These are phyloP conservation scores for Protaetia brevitarsis DNA, from an alignment of 1,140 invertebrate genomes.

Conservation along the genomic window DNA sequence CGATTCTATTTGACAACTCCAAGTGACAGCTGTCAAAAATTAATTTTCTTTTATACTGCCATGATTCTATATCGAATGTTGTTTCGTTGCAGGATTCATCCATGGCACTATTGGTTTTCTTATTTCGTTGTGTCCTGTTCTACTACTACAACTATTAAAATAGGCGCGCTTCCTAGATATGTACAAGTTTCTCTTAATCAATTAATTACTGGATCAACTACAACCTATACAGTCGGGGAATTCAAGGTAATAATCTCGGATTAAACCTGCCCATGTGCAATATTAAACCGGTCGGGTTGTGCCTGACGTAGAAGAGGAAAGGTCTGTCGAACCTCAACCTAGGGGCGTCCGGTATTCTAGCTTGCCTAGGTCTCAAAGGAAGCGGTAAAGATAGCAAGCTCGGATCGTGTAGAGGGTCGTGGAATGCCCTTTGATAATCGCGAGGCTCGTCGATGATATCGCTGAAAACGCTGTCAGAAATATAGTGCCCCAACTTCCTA, in stretches of 20 bases:
- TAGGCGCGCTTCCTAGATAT: no score
- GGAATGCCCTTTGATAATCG: conserved; percentile 58
- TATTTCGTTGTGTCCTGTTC: no score
- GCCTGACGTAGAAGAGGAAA: conserved; percentile 80
- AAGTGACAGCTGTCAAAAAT: no score
- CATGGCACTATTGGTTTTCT: no score
- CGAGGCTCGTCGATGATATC: conserved; percentile 45
- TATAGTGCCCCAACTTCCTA: conserved; percentile 41
- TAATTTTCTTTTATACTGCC: no score
- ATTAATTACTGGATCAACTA: no score
- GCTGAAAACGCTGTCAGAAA: conserved; percentile 23
- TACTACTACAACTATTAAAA: no score
- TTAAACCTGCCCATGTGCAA: conserved; percentile 82
- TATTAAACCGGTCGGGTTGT: conserved; percentile 83
- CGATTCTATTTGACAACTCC: no score
- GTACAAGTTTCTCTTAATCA: no score
- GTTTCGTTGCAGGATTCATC: no score
- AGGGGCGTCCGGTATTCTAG: conserved; percentile 64
- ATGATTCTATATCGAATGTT: no score
- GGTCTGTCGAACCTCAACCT: conserved; percentile 78
- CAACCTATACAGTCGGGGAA: background rate
- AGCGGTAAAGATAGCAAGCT: conserved; percentile 61
- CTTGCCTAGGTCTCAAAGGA: conserved; percentile 65
- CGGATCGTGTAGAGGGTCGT: conserved; percentile 60
- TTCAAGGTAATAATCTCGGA: conserved; percentile 69